These are phyloP conservation scores for Siphonodentalium dalli DNA, from an alignment of 2,888 invertebrate genomes.

Conservation along the genomic window DNA sequence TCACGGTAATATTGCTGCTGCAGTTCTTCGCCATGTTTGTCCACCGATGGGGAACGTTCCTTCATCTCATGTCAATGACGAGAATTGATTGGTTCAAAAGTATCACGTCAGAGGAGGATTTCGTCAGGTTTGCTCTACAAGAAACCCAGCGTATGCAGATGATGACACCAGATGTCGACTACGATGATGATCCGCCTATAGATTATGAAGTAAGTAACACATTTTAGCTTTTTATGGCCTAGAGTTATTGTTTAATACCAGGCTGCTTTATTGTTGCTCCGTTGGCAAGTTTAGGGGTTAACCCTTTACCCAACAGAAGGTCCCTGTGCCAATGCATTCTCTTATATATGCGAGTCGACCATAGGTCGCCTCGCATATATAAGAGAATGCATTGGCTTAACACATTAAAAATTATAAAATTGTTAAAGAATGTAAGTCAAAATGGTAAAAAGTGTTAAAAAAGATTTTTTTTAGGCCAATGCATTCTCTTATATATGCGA, in stretches of 20 bases:
- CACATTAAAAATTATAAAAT: too few species aligned
- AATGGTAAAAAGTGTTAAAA: too few species aligned
- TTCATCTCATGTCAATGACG: constrained; percentile 56
- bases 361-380: too few species aligned
- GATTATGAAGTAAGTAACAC: constrained; percentile 39
- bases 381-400: too few species aligned
- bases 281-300: too few species aligned
- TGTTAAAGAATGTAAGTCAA: too few species aligned
- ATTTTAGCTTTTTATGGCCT: not conserved
- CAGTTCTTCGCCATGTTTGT: constrained; percentile 55
- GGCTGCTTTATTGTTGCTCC: not conserved
- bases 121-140: constrained; percentile 51
- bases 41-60: constrained; percentile 56
- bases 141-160: constrained; percentile 49
- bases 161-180: constrained; percentile 51
- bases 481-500: too few species aligned
- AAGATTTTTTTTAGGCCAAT: too few species aligned
- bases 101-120: constrained; percentile 50
- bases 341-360: too few species aligned
- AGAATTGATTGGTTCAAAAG: constrained; percentile 53
- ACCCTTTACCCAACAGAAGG: too few species aligned
- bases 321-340: too few species aligned
- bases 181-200: constrained; percentile 39
- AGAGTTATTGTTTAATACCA: too few species aligned
- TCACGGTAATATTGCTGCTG: constrained; percentile 47